These are phyloP conservation scores for Xiphias gladius DNA, from an alignment of 2,113 vertebrate species.

Conservation along the genomic window DNA sequence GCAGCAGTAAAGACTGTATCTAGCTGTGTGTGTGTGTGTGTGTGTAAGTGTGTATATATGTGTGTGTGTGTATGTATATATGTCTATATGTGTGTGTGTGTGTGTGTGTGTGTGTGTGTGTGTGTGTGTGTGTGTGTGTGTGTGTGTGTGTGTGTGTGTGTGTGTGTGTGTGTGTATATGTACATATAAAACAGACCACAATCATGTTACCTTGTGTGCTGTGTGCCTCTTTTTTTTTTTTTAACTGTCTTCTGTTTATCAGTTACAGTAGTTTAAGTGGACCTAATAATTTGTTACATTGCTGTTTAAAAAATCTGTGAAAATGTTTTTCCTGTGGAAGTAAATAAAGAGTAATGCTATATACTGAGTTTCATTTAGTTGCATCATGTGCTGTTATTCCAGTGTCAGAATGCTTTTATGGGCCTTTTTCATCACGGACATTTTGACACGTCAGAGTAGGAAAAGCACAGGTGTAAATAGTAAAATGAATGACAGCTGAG, in stretches of 20 bases:
- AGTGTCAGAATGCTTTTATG: background rate
- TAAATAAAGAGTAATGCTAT: conserved; percentile 72
- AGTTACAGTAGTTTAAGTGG: conserved; percentile 55
- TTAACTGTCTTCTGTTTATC: conserved; percentile 67
- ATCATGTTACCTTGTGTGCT: conserved; percentile 61
- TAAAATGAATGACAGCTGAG: background rate
- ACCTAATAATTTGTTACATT: conserved; percentile 48
- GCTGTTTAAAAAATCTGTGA: conserved; percentile 52
- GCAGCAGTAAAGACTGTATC: conserved; percentile 23
- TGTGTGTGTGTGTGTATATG: background rate
- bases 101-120: no score
- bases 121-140: no score
- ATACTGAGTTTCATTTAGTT: conserved; percentile 24
- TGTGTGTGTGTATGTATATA: background rate
- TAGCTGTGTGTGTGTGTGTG: background rate
- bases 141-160: no score
- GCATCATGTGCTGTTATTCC: background rate
- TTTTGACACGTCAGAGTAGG: background rate
- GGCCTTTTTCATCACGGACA: background rate
- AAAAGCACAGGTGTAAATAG: background rate
- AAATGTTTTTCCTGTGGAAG: conserved; percentile 66
- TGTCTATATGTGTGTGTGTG: no score
- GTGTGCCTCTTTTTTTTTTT: conserved; percentile 15
- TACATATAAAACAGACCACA: background rate
- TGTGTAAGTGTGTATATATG: no score